These are phyloP conservation scores for Penaeus vannamei DNA, from an alignment of 1,140 invertebrate genomes.

Conservation along the genomic window DNA sequence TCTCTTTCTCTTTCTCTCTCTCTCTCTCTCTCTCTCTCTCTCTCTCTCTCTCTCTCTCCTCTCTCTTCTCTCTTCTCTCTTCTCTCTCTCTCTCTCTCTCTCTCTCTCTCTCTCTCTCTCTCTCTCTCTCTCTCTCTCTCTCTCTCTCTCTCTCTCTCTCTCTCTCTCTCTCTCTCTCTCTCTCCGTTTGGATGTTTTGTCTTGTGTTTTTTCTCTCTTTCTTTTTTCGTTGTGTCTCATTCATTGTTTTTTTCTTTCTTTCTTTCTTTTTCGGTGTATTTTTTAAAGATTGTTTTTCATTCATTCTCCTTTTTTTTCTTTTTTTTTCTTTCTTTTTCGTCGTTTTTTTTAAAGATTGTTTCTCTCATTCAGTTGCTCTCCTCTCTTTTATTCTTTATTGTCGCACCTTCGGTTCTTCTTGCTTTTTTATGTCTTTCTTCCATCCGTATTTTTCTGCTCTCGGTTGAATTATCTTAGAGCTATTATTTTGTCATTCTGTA, in stretches of 20 bases:
- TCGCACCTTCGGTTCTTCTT: background rate
- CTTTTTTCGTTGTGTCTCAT: background rate
- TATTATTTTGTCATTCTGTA: background rate
- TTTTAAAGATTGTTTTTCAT: background rate
- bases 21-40: background rate
- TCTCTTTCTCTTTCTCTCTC: constrained; percentile 3
- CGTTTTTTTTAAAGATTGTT: background rate
- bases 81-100: background rate
- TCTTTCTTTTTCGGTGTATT: background rate
- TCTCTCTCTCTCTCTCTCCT: background rate
- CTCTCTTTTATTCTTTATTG: background rate
- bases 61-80: background rate
- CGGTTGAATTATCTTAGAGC: background rate
- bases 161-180: background rate
- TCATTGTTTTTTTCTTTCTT: background rate
- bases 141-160: background rate
- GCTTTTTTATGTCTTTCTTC: background rate
- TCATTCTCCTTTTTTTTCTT: background rate
- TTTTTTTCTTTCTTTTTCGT: background rate
- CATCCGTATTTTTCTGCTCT: background rate
- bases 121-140: background rate
- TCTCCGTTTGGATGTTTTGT: background rate
- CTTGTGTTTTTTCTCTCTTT: background rate
- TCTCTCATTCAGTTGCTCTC: background rate
- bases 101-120: background rate